Evolutionary conservation across 1,140 invertebrate genomes (phyloP), one percentile per base, ranked within the genome.

Genomic region (Anagrus nilaparvatae): DNA sequence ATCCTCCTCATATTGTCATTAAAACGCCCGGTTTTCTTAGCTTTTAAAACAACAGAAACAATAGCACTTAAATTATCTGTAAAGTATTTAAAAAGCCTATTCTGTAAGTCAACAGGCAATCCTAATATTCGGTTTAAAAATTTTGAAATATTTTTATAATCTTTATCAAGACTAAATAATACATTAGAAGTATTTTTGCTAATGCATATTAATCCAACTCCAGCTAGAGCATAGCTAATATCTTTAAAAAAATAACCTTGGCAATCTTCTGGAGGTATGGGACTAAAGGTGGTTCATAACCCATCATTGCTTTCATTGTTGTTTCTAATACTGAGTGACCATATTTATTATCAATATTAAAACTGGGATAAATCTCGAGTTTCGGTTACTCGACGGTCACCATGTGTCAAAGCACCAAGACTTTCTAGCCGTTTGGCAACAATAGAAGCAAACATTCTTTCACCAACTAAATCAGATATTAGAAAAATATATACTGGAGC

Each of bases 401-500:
- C 96, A 69, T 99, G 97, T 1, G 96, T 99, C 10, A 99, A 67
- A 7, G 97, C 97, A 62, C 95, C 87, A 54, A 97, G 71, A 58
- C 88, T 94, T 67, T 98, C 91, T n/a, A 99, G 69, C 52, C 96
- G 76, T 67, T 97, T 96, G 18, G 94, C 91, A 2, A 97, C 94
- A 46, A 89, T 90, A 2, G 87, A 93, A 4, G 91, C 93, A 68
- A 96, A 97, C 47, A 96, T 75, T 43, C 93, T 74, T 68, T 99
- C 97, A 39, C 96, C 97, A 8, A 96, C 97, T 51, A 99, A 63
- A 63, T 99, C 92, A 2, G 95, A 99, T 52, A 99, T 99, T 7
- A 99, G 75, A 63, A 99, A 99, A 44, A 99, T 81, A 66, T 99
- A 99, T 63, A 99, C 95, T 1, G 97, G 97, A 3, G 95, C 94